Conservation (phyloP, 2,797 vertebrate species). For the Cyclopterus lumpus region DNA sequence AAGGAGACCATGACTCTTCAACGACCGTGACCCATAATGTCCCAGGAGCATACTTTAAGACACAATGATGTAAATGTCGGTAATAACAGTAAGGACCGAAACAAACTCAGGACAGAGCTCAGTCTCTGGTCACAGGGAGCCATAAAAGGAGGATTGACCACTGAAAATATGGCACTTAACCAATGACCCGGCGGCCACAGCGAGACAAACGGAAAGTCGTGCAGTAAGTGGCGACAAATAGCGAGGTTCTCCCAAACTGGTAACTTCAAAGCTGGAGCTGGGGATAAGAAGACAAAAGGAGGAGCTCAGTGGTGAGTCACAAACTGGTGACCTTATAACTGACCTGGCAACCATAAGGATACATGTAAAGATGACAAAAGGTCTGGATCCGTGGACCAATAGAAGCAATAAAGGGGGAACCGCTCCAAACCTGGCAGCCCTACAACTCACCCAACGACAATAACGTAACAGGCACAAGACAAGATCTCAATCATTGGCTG, state of each 20-base stretch:
- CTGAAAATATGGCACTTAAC: conserved; percentile 45
- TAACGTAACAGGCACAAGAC: not conserved
- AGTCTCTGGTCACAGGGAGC: conserved; percentile 33
- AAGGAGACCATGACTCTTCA: not conserved
- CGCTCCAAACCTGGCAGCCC: conserved; percentile 34
- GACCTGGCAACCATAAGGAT: conserved; percentile 35
- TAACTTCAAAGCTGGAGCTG: conserved; percentile 32
- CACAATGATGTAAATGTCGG: conserved; percentile 28
- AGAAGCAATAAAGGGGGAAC: conserved; percentile 46
- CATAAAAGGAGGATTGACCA: conserved; percentile 54
- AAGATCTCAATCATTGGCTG: conserved; percentile 42
- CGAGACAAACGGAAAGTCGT: conserved; percentile 17
- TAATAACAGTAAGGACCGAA: conserved; percentile 19
- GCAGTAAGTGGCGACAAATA: conserved; percentile 13
- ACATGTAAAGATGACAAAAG: conserved; percentile 34
- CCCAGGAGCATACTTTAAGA: conserved; percentile 17
- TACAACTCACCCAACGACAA: conserved; percentile 18
- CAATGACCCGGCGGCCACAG: conserved; percentile 27
- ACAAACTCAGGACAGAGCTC: conserved; percentile 46
- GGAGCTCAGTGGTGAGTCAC: conserved; percentile 55
- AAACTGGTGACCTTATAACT: conserved; percentile 49
- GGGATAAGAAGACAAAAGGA: conserved; percentile 51
- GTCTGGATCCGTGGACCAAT: conserved; percentile 44
- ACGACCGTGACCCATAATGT: conserved; percentile 2
- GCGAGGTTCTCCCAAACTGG: conserved; percentile 26